A percentile compares a stretch with the other conserved stretches of the same genome.
Conservation (phyloP, 2,888 invertebrate species). For the Ernsta delagoae region DNA sequence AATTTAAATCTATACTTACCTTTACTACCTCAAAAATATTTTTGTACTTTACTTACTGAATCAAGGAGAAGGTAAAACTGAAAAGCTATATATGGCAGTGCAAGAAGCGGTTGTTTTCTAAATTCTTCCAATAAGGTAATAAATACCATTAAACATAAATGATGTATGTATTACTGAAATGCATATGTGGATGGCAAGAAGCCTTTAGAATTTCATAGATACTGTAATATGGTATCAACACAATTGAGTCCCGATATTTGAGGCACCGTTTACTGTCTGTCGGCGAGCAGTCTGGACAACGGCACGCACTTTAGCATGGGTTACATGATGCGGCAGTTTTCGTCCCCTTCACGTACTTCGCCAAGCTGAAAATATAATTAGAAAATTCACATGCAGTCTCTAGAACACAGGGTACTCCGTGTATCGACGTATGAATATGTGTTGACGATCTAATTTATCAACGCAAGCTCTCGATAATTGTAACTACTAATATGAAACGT, state of each 20-base stretch:
- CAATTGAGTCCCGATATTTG: conserved; percentile 40
- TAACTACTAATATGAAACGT: too few species aligned
- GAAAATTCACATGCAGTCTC: too few species aligned
- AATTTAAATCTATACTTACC: conserved; percentile 62
- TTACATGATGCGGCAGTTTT: conserved; percentile 80
- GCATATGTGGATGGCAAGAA: conserved; percentile 9
- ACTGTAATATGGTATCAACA: conserved; percentile 19
- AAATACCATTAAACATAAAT: conserved; percentile 22
- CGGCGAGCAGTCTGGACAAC: conserved; percentile 35
- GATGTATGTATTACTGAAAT: neutral
- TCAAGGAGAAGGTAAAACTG: conserved; percentile 27
- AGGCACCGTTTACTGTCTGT: conserved; percentile 54
- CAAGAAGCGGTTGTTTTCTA: conserved; percentile 26
- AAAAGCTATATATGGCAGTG: conserved; percentile 28
- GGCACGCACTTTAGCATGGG: conserved; percentile 40
- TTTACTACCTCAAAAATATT: conserved; percentile 56
- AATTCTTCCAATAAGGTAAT: conserved; percentile 11
- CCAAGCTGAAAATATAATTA: conserved; percentile 54
- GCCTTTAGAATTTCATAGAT: conserved; percentile 12
- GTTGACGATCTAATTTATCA: too few species aligned
- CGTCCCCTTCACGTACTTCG: conserved; percentile 74
- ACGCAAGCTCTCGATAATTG: too few species aligned
- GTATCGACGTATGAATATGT: too few species aligned
- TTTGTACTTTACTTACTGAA: conserved; percentile 72
- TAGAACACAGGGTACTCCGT: too few species aligned